Evolutionary conservation across 2,888 invertebrate species (phyloP).

Genomic region (Aproaerema taeniolella): DNA sequence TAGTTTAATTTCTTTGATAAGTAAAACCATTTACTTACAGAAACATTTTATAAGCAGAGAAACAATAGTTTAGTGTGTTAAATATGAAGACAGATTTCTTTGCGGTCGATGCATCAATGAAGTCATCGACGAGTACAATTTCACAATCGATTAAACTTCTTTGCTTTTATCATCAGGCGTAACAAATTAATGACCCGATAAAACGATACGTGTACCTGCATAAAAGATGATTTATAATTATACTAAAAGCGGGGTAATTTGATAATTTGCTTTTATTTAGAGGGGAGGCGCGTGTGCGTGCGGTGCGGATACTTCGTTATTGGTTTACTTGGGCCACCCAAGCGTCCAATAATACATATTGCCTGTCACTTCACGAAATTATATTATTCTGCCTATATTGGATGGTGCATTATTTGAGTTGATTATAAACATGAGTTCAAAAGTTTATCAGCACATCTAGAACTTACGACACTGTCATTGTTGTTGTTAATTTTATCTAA

Average conservation of each 20-base stretch:
- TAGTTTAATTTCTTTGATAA: too few relatives aligned
- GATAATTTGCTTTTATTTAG: constrained; percentile 37
- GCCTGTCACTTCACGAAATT: constrained; percentile 22
- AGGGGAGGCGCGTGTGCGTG: constrained; percentile 16
- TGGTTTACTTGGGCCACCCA: constrained; percentile 8
- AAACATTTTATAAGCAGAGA: too few relatives aligned
- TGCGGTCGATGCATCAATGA: too few relatives aligned
- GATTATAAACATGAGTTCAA: constrained; percentile 39
- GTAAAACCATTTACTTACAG: too few relatives aligned
- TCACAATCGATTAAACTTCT: constrained; percentile 1
- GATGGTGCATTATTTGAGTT: too few relatives aligned
- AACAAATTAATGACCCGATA: constrained; percentile 24
- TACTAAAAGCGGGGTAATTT: constrained; percentile 32
- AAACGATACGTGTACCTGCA: constrained; percentile 19
- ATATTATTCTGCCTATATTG: too few relatives aligned
- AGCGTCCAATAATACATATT: constrained; percentile 7
- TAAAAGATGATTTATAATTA: constrained; percentile 24
- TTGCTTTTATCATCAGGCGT: constrained; percentile 14
- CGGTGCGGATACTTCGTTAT: constrained; percentile 1
- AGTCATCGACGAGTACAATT: too few relatives aligned
- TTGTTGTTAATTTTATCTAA: constrained; percentile 13
- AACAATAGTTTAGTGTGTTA: too few relatives aligned
- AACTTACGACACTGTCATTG: constrained; percentile 15
- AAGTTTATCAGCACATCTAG: constrained; percentile 35
- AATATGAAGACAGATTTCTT: too few relatives aligned